Base-by-base conservation (phyloP, 2,113 vertebrate genomes). In the Elaphurus davidianus region DNA sequence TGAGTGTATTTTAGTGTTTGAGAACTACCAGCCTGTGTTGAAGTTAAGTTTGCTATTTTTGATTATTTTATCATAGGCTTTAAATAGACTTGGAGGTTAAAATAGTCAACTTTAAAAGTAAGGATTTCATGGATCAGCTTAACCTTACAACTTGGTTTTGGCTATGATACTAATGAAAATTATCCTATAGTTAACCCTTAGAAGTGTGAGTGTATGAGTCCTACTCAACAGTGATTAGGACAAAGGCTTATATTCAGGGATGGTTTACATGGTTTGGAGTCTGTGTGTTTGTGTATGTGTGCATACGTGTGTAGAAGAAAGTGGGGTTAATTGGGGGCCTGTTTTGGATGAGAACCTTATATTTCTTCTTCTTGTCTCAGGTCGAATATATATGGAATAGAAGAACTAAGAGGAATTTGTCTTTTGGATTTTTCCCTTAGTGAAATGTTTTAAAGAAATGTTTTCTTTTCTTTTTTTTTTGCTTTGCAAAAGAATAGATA, bases 91-190 rank as follows among this genome's bases (percentile, higher is more conserved):
- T 87, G 45, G 45, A 15, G 5, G 5, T 96, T 94, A 45, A 93
- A 97, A 86, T 76, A 91, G 11, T 55, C 5, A 88, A 76, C 25
- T 84, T 96, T n/a, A 71, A 87, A 97, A 90, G 84, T 84, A 81
- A 87, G 36, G 16, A 92, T 93, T 90, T 94, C 45, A 83, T 74
- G 82, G 15, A 76, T 92, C 59, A 62, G 8, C 28, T 90, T 76
- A 90, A 59, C 16, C 28, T 36, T 88, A 27, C 19, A 94, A 55
- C 30, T 50, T 10, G 88, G 82, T 93, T 54, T 94, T 98, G 82
- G 14, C 64, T 97, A n/a, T 54, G 59, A 82, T 54, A 13, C 50
- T 89, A 89, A 67, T 62, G 27, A 86, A 79, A 27, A 71, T 88
- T 71, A 62, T 76, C 40, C 33, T 76, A 33, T 5, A 81, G 30